Evolutionary conservation across 1,140 invertebrate genomes (phyloP), one percentile per base, ranked within the genome.

Genomic region (Drosophila prosaltans): DNA sequence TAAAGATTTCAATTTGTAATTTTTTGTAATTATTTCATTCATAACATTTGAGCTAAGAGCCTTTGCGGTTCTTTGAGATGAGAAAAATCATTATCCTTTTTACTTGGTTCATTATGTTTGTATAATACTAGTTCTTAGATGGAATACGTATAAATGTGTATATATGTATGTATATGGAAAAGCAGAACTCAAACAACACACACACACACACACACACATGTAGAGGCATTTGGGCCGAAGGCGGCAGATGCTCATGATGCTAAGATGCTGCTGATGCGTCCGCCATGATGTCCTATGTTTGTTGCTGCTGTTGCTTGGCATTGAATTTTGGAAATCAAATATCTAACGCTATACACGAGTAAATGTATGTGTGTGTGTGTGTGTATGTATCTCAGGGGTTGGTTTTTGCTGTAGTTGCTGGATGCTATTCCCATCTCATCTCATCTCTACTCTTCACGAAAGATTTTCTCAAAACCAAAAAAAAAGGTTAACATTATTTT

Each of bases 251-350:
- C 74, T 81, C 26, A 64, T 82, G 69, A 82, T 78, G 65, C 63
- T 32, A 60, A 26, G 65, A 63, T 65, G 74, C 64, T 78, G 80
- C 72, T 79, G 80, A 76, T 80, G 80, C 80, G 72, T 71, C 84
- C 69, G 84, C 79, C 72, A 88, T 81, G 78, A 81, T 74, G 66
- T 64, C 74, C 73, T 76, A 65, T 65, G 48, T 57, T 75, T 65
- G 48, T 57, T 75, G 6, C 59, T 81, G 7, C 55, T 65, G 59
- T 61, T 67, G 61, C 58, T 76, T 77, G 74, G 74, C 74, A 78
- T 78, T 78, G 75, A 78, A 70, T 77, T 78, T 78, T 78, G 68
- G 75, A 86, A 82, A 79, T 88, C 80, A 88, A 86, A 80, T 80
- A 80, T 80, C 83, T 86, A 86, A 77, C 69, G 80, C 72, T 78